phyloP scores from a whole-genome alignment of 2,113 vertebrate genomes.

The Saguinus imperator region DNA sequence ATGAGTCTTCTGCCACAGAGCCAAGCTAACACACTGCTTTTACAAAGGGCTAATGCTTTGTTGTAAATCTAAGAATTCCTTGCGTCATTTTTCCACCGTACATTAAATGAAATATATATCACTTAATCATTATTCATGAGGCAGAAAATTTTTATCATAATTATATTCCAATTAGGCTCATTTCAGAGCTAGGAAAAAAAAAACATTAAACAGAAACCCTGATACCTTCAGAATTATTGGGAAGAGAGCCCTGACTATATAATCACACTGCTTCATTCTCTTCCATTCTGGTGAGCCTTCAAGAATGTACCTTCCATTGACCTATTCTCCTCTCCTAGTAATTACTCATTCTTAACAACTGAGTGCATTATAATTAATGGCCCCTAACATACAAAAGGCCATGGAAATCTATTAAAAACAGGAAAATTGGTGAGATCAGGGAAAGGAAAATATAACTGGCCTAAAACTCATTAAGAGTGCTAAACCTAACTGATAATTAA shows the following conservation, averaged over 20 bases:
- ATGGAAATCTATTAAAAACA: background rate
- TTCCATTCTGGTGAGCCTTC: background rate
- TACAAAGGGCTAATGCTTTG: background rate
- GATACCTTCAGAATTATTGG: background rate
- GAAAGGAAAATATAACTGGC: background rate
- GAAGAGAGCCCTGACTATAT: background rate
- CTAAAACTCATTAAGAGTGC: background rate
- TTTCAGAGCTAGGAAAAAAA: background rate
- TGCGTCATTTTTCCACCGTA: background rate
- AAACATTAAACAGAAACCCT: background rate
- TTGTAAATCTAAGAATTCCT: background rate
- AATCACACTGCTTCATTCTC: background rate
- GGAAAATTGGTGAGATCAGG: background rate
- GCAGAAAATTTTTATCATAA: background rate
- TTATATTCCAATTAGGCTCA: background rate
- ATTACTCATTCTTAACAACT: background rate
- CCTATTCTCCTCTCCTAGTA: background rate
- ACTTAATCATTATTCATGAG: background rate
- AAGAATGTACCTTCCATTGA: background rate
- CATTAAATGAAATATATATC: background rate
- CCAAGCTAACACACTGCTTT: background rate
- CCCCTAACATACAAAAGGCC: background rate
- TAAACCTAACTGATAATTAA: background rate
- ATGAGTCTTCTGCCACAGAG: background rate
- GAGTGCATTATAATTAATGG: background rate